A percentile compares a stretch with the other conserved stretches of the same genome.
Evolutionary conservation across 2,113 vertebrate species (phyloP).

Genomic region (Bostrychus sinensis): DNA sequence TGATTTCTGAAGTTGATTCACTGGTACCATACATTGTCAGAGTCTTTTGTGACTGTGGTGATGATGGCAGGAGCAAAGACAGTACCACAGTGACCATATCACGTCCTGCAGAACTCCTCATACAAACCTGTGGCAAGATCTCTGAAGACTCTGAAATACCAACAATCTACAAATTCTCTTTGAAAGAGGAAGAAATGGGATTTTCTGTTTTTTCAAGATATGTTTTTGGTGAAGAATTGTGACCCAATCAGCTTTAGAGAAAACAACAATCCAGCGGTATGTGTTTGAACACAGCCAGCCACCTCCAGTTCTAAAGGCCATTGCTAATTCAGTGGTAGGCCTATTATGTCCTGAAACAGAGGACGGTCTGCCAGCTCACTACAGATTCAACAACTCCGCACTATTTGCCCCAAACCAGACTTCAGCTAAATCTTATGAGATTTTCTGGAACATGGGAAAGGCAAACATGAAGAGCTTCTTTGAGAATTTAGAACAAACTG

Average conservation of each 20-base stretch:
- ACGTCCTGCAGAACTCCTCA: not conserved
- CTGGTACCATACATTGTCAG: not conserved
- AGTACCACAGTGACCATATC: not conserved
- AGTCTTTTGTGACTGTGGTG: not conserved
- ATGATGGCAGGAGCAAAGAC: not conserved
- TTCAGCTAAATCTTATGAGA: slow-evolving; percentile 22
- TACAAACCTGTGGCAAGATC: not conserved
- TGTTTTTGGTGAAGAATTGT: not conserved
- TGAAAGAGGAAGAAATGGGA: not conserved
- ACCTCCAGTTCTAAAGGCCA: slow-evolving; percentile 48
- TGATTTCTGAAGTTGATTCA: not conserved
- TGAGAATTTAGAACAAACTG: not conserved
- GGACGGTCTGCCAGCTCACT: slow-evolving; percentile 37
- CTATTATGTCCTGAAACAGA: slow-evolving; percentile 49
- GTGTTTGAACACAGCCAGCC: slow-evolving; percentile 44
- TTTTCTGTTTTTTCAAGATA: not conserved
- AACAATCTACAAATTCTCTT: not conserved
- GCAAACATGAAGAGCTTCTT: slow-evolving; percentile 48
- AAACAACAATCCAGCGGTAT: not conserved
- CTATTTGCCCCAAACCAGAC: slow-evolving; percentile 42
- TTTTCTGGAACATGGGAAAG: slow-evolving; percentile 46
- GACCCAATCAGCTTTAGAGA: not conserved
- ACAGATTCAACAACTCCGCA: slow-evolving; percentile 69
- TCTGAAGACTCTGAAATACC: slow-evolving; percentile 1
- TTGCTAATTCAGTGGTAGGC: slow-evolving; percentile 15